Evolutionary conservation across 2,888 invertebrate species (phyloP), one percentile per base, ranked within the genome.

Genomic region (Oligia fasciuncula): DNA sequence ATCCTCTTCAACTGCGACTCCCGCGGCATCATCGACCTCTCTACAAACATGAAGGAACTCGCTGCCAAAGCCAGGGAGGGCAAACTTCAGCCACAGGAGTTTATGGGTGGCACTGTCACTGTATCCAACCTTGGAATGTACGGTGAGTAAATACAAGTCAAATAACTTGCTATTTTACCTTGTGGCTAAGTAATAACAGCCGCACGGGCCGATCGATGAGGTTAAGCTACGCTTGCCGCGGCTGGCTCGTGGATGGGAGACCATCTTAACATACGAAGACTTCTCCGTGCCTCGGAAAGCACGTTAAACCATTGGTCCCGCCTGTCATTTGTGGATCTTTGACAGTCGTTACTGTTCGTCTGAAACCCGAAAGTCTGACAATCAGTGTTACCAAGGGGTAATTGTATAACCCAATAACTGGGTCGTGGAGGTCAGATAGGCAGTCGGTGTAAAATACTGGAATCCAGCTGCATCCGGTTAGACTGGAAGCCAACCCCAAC

Each of bases 101-200:
- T 99, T 96, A 99, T 99, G 97, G 99, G 99, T 23, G 99, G 99
- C 86, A 99, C 99, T 13, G 98, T 99, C 88, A 98, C 99, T 29
- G 97, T 99, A 2, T 99, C 99, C 23, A 99, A 99, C 96, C 97
- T 99, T 86, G 99, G 99, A 90, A 99, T 99, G 99, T 99, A 98
- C 94, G 98, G 98, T 97, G 91, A 93, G 96, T 71, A 63, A 43
- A 65, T 13, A 6, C 4, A 65, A 65, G 19, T 43, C 0, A 43
- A 63, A n/a, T 40, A 17, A 51, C 9, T 0, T 70, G 70, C 8
- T 63, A 1, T 19, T 63, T 63, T 9, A 9, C 11, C 17, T 66
- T 54, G 54, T 54, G 8, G 19, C 19, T 19, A 54, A 19, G 4
- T n/a, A n/a, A 60, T 60, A 60, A n/a, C 11, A n/a, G n/a, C 11